phyloP scores from a whole-genome alignment of 2,888 invertebrate genomes.

The Azorinus chamasolen region DNA sequence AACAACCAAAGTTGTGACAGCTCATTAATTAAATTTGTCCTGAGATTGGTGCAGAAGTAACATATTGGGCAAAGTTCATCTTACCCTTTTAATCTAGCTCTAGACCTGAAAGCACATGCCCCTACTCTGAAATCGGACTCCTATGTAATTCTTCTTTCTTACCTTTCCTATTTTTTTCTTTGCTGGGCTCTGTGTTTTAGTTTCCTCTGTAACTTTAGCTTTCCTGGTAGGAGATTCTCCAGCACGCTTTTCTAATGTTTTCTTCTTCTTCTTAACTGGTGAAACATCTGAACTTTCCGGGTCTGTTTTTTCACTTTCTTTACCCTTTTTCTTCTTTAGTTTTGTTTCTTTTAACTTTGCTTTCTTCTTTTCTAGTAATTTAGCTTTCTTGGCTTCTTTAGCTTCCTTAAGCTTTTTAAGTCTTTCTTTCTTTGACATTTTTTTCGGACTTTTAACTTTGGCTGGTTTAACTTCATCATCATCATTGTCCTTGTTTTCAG shows the following conservation, averaged over 20 bases:
- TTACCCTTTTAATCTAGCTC: too few relatives aligned
- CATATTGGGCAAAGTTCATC: too few relatives aligned
- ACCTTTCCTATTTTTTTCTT: slow-evolving; percentile 10
- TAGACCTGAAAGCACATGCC: too few relatives aligned
- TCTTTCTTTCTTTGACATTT: slow-evolving; percentile 56
- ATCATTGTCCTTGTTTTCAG: slow-evolving; percentile 34
- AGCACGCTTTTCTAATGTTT: slow-evolving; percentile 26
- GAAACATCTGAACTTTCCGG: slow-evolving; percentile 14
- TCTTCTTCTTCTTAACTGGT: slow-evolving; percentile 42
- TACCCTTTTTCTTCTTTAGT: slow-evolving; percentile 42
- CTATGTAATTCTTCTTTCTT: too few relatives aligned
- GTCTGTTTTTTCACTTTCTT: slow-evolving; percentile 23
- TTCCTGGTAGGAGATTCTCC: slow-evolving; percentile 37
- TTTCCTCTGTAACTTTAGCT: slow-evolving; percentile 8
- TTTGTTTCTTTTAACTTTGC: slow-evolving; percentile 8
- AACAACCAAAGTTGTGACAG: too few relatives aligned
- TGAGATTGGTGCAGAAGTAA: too few relatives aligned
- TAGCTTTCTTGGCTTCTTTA: slow-evolving; percentile 54
- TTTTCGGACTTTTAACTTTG: slow-evolving; percentile 34
- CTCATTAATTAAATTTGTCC: too few relatives aligned
- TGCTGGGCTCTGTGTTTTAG: slow-evolving; percentile 6
- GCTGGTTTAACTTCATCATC: neutral
- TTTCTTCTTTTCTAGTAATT: slow-evolving; percentile 56
- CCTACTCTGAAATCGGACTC: too few relatives aligned
- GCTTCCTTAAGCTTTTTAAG: slow-evolving; percentile 55